Evolutionary conservation across 2,888 invertebrate species (phyloP).

Genomic region (Mimumesa dahlbomi): DNA sequence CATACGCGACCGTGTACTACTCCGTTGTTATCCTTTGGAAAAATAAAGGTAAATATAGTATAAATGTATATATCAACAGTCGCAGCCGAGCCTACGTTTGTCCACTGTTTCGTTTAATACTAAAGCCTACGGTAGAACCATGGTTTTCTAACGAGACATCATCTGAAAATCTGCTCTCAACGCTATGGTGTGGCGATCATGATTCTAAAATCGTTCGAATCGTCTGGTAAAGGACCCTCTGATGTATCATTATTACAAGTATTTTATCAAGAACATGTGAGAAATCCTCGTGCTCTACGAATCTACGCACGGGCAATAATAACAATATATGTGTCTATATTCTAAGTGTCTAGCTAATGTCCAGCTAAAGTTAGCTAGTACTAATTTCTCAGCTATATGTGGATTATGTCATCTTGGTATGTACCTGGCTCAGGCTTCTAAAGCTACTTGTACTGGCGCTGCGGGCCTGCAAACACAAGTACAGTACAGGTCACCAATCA

Average conservation of each 20-base stretch:
- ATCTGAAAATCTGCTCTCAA: background rate
- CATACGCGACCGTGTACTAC: background rate
- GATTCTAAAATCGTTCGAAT: conserved; percentile 18
- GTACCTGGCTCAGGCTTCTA: conserved; percentile 94
- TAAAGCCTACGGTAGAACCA: too few species aligned
- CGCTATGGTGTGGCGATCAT: conserved; percentile 34
- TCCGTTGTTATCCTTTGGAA: background rate
- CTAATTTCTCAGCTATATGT: conserved; percentile 64
- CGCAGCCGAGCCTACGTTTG: conserved; percentile 1
- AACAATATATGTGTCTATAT: conserved; percentile 32
- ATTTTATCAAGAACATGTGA: conserved; percentile 6
- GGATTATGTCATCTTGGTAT: conserved; percentile 72
- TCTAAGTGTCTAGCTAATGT: conserved; percentile 59
- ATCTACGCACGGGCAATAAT: conserved; percentile 52
- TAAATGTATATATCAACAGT: background rate
- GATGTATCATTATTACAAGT: conserved; percentile 1
- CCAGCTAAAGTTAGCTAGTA: conserved; percentile 62
- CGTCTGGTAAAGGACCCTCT: background rate
- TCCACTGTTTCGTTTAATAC: too few species aligned
- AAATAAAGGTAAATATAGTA: too few species aligned
- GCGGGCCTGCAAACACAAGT: conserved; percentile 88
- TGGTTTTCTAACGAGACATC: too few species aligned
- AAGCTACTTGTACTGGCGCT: conserved; percentile 94
- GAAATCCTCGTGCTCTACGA: conserved; percentile 50
- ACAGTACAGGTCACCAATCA: conserved; percentile 78